phyloP scores from a whole-genome alignment of 1,140 invertebrate species.

The Drosophila baimaii region DNA sequence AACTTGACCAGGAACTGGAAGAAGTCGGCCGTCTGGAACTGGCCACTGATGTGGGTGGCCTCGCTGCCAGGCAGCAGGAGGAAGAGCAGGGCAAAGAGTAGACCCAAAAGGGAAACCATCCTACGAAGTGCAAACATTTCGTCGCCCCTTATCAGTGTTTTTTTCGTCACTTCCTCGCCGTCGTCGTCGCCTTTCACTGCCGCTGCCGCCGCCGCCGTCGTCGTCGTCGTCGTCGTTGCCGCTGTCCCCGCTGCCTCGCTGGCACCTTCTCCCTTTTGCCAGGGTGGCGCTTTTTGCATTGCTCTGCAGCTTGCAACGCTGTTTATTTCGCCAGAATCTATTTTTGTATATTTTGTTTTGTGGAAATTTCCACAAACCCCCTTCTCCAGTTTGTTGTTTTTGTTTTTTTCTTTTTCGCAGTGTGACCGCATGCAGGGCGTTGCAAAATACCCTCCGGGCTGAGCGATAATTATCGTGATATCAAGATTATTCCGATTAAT shows the following conservation, averaged over 20 bases:
- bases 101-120: slow-evolving; percentile 21
- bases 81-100: slow-evolving; percentile 22
- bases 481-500: neutral
- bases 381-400: slow-evolving; percentile 28
- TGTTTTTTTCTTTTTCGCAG: neutral
- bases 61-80: slow-evolving; percentile 16
- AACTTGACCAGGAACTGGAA: slow-evolving; percentile 97
- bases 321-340: slow-evolving; percentile 26
- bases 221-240: neutral
- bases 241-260: slow-evolving; percentile 78
- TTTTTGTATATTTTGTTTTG: slow-evolving; percentile 63
- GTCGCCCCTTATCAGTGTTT: slow-evolving; percentile 60
- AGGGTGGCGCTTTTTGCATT: slow-evolving; percentile 79
- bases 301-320: slow-evolving; percentile 46
- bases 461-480: neutral
- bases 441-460: neutral
- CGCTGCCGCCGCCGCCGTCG: neutral
- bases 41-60: slow-evolving; percentile 85
- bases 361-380: slow-evolving; percentile 62
- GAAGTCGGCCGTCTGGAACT: slow-evolving; percentile 90
- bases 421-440: neutral
- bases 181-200: neutral
- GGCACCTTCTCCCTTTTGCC: slow-evolving; percentile 75
- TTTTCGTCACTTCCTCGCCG: slow-evolving; percentile 3
- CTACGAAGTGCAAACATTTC: slow-evolving; percentile 35